Base-by-base conservation (phyloP, 2,797 vertebrate species). In the Microtus obscurus region DNA sequence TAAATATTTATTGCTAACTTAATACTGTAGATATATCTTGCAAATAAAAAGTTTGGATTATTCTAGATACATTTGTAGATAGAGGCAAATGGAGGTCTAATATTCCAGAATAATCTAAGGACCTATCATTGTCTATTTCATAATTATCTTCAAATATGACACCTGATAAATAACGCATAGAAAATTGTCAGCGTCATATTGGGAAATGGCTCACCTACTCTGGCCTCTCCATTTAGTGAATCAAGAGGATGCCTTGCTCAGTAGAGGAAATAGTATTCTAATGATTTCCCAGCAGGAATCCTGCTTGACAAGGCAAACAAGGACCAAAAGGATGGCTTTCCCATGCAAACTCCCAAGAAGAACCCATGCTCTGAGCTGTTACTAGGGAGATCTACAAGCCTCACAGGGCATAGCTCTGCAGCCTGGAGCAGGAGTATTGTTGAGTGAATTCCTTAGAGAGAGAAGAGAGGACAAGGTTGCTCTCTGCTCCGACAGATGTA, bases 251-350 rank as follows among this genome's bases (percentile, higher is more conserved):
- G 23, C 87, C 90, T 73, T 40, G 21, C 79, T 96, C 88, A 78
- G 71, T 69, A 37, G 31, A 69, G 56, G 6, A 6, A 76, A 8
- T 0, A 10, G 80, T 90, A 90, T 67, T 37, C 53, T 73, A 92
- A 85, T 40, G 94, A 95, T 78, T 78, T 91, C 48, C 74, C 76
- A 29, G 43, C 25, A 21, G 89, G 91, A 94, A 45, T 69, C 89
- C 56, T 83, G 27, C 77, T 79, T 91, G 81, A 53, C 67, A 82
- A 94, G 48, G 59, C 92, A 94, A 92, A 95, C 53, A 43, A 95
- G 77, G 31, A 91, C 90, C 86, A 61, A 76, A 97, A 69, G 76
- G 43, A 56, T 79, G 77, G 12, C 29, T 93, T 93, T 93, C 85
- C 93, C 73, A 51, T 73, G 82, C 19, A 59, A 61, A 91, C 71